phyloP scores from a whole-genome alignment of 2,797 vertebrate genomes.

The Lacerta viridis region DNA sequence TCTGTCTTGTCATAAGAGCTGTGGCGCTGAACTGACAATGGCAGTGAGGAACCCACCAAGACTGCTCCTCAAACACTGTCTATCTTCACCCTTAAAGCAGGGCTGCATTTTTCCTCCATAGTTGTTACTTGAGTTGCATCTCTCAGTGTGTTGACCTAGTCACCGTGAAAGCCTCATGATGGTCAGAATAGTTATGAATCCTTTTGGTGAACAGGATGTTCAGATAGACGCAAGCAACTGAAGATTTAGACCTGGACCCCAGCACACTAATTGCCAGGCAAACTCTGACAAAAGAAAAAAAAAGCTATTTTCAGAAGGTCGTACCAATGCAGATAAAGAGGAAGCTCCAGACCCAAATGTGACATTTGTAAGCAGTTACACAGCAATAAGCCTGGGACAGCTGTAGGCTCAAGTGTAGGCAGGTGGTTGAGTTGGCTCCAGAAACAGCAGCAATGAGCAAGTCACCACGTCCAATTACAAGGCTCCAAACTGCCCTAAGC shows the following conservation, averaged over 20 bases:
- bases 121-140: neutral
- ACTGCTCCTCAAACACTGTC: neutral
- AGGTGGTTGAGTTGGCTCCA: neutral
- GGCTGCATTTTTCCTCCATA: neutral
- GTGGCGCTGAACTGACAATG: neutral
- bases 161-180: neutral
- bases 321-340: neutral
- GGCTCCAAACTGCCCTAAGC: neutral
- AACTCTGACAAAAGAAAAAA: neutral
- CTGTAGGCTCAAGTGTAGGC: too few species aligned
- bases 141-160: neutral
- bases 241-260: neutral
- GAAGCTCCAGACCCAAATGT: neutral
- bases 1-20: neutral
- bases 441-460: neutral
- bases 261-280: neutral
- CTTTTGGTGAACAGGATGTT: too few species aligned
- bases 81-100: neutral
- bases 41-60: neutral
- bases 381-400: neutral
- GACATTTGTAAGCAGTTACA: neutral
- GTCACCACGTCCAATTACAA: neutral
- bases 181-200: neutral
- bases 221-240: too few species aligned
- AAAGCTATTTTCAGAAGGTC: neutral